Base-by-base conservation (phyloP, 2,797 vertebrate genomes). In the Huso huso region DNA sequence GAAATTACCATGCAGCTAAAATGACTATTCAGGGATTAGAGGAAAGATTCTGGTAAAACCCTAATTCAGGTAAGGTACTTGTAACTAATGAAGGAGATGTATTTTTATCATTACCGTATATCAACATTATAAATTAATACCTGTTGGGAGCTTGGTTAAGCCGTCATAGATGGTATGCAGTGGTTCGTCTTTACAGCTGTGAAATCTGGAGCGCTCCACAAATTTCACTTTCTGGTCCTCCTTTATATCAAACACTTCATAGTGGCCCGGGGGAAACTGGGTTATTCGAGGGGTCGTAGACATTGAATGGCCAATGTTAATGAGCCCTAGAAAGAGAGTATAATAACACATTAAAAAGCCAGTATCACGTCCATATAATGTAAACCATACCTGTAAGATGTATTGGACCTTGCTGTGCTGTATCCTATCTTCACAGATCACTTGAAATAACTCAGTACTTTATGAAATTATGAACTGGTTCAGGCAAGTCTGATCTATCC, bases 181-280 rank as follows among this genome's bases (percentile, higher is more conserved):
- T 0, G 95, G 95, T 71, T 92, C 88, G 0, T 91, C 76, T 18
- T 83, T 91, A 78, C 89, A 95, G 72, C 85, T 87, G 63, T 95
- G 96, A 67, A 94, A 95, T 72, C 81, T 87, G 4, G 89, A 88
- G 75, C 91, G 74, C 76, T 91, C 85, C 67, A 94, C 18, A 0
- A 92, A 91, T 1, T 79, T 76, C 61, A 97, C 94, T 79, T 97
- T 98, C 57, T 95, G 95, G 6, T 67, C 90, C 6, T 68, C 67
- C 72, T 94, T 94, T 79, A 98, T 81, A 73, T 95, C 83, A 79
- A 97, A 89, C 37, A 82, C 83, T 87, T 98, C 93, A 6, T 92
- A 89, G 79, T 96, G 88, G 1, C 95, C 95, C 0, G 96, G 96
- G 12, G 81, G 92, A 73, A 98, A 95, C 0, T 93, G 87, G 0